Evolutionary conservation across 2,888 invertebrate species (phyloP).

Genomic region (Epistrophella euchroma): DNA sequence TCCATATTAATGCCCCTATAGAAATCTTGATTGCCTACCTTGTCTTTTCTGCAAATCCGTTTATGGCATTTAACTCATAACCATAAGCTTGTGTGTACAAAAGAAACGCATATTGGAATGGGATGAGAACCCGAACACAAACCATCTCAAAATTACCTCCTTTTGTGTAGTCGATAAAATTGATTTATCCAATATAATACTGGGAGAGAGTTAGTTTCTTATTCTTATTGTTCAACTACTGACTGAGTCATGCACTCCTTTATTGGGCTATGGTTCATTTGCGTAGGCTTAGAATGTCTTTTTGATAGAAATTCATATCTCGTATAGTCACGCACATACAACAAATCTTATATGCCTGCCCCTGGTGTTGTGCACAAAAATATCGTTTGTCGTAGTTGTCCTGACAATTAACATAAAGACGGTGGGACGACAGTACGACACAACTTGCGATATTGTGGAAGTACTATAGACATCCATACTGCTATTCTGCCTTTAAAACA

Average conservation of each 20-base stretch:
- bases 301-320: slow-evolving; percentile 46
- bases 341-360: slow-evolving; percentile 21
- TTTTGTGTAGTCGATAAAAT: slow-evolving; percentile 74
- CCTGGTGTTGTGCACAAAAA: slow-evolving; percentile 25
- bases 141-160: neutral
- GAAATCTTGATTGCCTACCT: slow-evolving; percentile 6
- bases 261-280: slow-evolving; percentile 33
- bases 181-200: slow-evolving; percentile 57
- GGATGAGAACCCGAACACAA: neutral
- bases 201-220: slow-evolving; percentile 7
- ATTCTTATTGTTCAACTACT: slow-evolving; percentile 22
- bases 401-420: slow-evolving; percentile 28
- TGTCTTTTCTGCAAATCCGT: slow-evolving; percentile 6
- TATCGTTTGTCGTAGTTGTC: slow-evolving; percentile 34
- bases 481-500: neutral
- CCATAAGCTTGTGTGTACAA: neutral
- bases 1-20: neutral
- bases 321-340: slow-evolving; percentile 54
- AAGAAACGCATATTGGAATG: neutral
- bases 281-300: slow-evolving; percentile 52
- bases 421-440: neutral
- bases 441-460: slow-evolving; percentile 42
- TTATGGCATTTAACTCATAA: slow-evolving; percentile 20
- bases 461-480: slow-evolving; percentile 23
- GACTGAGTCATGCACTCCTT: slow-evolving; percentile 45